Base-by-base conservation (phyloP, 2,113 vertebrate species). In the Channa argus region DNA sequence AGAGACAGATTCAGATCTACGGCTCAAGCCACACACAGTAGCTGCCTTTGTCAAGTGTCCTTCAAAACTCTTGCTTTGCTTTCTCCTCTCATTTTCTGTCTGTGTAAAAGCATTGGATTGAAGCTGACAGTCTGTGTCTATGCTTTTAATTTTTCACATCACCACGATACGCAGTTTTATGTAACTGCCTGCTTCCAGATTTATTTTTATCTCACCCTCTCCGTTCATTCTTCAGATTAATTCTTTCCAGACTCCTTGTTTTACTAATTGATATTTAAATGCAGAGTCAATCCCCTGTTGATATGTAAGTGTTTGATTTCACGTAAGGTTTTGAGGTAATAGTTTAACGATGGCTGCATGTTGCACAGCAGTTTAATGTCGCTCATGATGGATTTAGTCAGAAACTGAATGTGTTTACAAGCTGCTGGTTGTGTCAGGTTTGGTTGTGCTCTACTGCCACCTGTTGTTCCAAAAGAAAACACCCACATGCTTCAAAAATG, bases 81-180 rank as follows among this genome's bases (percentile, higher is more conserved):
- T 54, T 15, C 41, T 59, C 53, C 46, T 49, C 47, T 47, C 13
- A 2, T 6, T 44, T 53, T 59, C 55, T 41, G 24, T 24, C 36
- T 68, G 15, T 82, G 70, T 68, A 56, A 74, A 69, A 55, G 47
- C 54, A 79, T 71, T 53, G 59, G 80, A 91, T 75, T 14, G 49
- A 64, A 89, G 68, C 82, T 82, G 88, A 90, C 90, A 89, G 79
- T 81, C 81, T 56, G 64, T 76, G 49, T 86, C 82, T 80, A 60
- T 59, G 85, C 71, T 91, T 92, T 94, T 89, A 89, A 92, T 92
- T 93, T 92, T 94, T 92, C 88, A 93, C 90, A 90, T 88, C 88
- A 79, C 80, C 74, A 86, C 84, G 74, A 88, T 74, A 80, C 85
- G 64, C 55, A 37, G 71, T 85, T 91, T 94, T 92, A 93, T 83